Percentiles rank a stretch among this genome's conserved stretches.
Evolutionary conservation across 2,113 vertebrate genomes (phyloP).

Genomic region (Axis porcinus): DNA sequence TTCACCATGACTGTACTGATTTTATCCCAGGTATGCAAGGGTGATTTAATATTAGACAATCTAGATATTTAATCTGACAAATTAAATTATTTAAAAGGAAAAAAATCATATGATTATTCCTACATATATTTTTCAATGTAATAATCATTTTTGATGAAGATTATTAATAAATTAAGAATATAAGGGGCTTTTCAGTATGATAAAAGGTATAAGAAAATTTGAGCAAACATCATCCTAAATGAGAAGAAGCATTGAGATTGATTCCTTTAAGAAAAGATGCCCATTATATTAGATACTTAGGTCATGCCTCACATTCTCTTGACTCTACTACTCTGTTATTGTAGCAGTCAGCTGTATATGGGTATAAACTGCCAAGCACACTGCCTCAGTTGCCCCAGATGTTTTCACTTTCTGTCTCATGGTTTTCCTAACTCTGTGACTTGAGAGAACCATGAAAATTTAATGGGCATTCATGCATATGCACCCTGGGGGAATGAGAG

Average conservation of each 20-base stretch:
- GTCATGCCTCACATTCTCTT: background rate
- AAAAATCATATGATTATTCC: background rate
- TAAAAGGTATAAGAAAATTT: background rate
- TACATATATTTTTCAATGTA: background rate
- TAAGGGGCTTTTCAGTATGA: background rate
- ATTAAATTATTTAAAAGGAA: background rate
- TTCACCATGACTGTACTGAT: background rate
- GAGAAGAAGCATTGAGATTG: background rate
- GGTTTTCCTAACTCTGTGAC: background rate
- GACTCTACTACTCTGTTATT: no score
- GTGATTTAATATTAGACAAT: background rate
- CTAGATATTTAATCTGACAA: background rate
- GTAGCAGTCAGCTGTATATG: background rate
- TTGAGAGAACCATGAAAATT: background rate
- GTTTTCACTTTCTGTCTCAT: background rate
- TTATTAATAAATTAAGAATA: background rate
- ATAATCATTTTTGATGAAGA: background rate
- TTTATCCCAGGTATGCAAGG: background rate
- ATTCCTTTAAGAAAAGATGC: background rate
- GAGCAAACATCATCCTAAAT: background rate
- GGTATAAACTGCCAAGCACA: background rate
- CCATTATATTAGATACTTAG: background rate
- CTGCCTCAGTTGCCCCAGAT: background rate
- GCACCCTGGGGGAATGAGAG: background rate
- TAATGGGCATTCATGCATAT: background rate